Conservation (phyloP, 1,140 invertebrate species). For the Drosophila pruinosa region DNA sequence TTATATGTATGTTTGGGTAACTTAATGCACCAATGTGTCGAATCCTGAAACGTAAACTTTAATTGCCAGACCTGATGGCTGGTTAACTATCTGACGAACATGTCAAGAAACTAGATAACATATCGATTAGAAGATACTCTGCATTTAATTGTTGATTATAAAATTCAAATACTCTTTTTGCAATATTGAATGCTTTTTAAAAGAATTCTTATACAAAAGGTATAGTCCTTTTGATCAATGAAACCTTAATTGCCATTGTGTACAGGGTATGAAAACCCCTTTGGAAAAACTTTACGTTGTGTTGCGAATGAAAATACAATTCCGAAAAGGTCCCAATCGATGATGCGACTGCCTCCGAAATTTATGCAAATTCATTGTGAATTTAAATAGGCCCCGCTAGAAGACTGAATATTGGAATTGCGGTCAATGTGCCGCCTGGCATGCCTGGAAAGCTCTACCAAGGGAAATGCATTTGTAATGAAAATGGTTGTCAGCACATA, state of each 20-base stretch:
- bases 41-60: conserved; percentile 35
- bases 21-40: conserved; percentile 13
- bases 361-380: conserved; percentile 78
- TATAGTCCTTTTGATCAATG: neutral
- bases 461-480: conserved; percentile 76
- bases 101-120: neutral
- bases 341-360: conserved; percentile 24
- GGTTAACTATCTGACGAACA: neutral
- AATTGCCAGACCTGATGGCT: conserved; percentile 45
- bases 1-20: conserved; percentile 1
- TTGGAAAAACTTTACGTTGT: conserved; percentile 21
- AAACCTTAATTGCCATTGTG: neutral
- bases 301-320: conserved; percentile 38
- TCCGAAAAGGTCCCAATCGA: conserved; percentile 29
- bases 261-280: conserved; percentile 13
- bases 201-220: no score
- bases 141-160: neutral
- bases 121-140: neutral
- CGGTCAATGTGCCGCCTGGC: conserved; percentile 64
- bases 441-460: conserved; percentile 21
- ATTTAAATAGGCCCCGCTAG: conserved; percentile 58
- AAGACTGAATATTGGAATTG: conserved; percentile 52
- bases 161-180: neutral
- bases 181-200: no score
- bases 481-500: conserved; percentile 59